phyloP scores from a whole-genome alignment of 2,113 vertebrate genomes.

The Oplegnathus fasciatus region DNA sequence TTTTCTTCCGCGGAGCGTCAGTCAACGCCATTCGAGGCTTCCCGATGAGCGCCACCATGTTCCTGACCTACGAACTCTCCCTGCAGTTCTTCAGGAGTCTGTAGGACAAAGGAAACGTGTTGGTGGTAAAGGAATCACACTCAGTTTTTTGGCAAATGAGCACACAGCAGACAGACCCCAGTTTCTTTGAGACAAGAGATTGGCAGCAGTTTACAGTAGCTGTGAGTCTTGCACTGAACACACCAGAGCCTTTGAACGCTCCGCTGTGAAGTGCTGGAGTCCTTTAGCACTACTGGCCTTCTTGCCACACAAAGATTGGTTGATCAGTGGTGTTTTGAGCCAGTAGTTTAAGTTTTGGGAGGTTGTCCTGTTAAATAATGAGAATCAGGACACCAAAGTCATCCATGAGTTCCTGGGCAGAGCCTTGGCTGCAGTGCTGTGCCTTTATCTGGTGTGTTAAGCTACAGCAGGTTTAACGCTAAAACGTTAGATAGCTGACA shows the following conservation, averaged over 20 bases:
- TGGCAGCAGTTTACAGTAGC: background rate
- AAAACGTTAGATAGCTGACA: background rate
- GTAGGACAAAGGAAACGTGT: slow-evolving; percentile 28
- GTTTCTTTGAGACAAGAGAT: background rate
- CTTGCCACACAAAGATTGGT: background rate
- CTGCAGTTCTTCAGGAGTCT: slow-evolving; percentile 88
- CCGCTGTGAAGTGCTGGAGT: background rate
- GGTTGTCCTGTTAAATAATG: background rate
- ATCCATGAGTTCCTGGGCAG: background rate
- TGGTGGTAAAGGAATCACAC: background rate
- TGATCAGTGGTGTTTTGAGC: background rate
- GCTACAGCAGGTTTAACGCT: background rate
- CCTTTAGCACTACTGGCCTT: background rate
- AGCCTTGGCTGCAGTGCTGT: background rate
- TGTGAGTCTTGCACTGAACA: background rate
- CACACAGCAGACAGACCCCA: background rate
- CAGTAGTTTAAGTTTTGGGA: background rate
- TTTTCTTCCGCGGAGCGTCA: slow-evolving; percentile 93
- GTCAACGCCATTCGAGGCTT: slow-evolving; percentile 94
- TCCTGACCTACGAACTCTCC: slow-evolving; percentile 95
- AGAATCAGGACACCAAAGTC: background rate
- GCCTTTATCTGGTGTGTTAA: too few relatives aligned
- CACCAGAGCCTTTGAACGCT: background rate
- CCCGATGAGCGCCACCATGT: slow-evolving; percentile 95
- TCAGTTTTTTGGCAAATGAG: slow-evolving; percentile 3